A percentile compares a stretch with the other conserved stretches of the same genome.
These are phyloP conservation scores for Salvelinus alpinus DNA, from an alignment of 2,113 vertebrate species.

Conservation along the genomic window DNA sequence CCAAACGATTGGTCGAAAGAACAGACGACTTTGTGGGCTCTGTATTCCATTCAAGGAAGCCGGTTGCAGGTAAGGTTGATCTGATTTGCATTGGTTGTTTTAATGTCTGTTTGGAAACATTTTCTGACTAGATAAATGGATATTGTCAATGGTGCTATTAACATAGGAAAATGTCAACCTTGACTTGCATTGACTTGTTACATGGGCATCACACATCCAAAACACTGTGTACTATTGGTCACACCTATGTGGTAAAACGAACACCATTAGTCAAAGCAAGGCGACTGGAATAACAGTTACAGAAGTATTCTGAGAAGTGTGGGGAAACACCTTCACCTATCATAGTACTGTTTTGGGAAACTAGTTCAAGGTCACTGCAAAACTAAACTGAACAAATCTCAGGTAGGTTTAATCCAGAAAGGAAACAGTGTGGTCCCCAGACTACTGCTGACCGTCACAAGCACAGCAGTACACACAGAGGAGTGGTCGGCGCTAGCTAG, in stretches of 20 bases:
- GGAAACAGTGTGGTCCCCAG: not conserved
- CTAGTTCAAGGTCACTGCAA: too few relatives aligned
- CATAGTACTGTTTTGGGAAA: too few relatives aligned
- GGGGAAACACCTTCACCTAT: too few relatives aligned
- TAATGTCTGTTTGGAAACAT: not conserved
- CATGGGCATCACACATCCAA: too few relatives aligned
- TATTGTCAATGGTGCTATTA: not conserved
- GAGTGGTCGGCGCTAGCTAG: not conserved
- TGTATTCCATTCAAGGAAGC: not conserved
- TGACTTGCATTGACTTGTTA: not conserved
- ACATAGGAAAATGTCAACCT: not conserved
- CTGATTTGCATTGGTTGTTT: not conserved
- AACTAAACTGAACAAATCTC: not conserved
- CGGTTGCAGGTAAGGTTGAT: not conserved
- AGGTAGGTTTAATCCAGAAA: not conserved
- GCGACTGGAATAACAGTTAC: not conserved
- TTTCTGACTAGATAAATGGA: not conserved
- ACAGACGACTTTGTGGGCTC: not conserved
- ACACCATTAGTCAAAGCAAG: not conserved
- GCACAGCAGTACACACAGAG: not conserved
- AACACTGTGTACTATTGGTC: too few relatives aligned
- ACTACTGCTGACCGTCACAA: conserved; percentile 8
- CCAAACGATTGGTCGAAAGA: too few relatives aligned
- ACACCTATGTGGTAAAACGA: not conserved
- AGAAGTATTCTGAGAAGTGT: not conserved